Evolutionary conservation across 2,888 invertebrate genomes (phyloP).

Genomic region (Crossocerus cetratus): DNA sequence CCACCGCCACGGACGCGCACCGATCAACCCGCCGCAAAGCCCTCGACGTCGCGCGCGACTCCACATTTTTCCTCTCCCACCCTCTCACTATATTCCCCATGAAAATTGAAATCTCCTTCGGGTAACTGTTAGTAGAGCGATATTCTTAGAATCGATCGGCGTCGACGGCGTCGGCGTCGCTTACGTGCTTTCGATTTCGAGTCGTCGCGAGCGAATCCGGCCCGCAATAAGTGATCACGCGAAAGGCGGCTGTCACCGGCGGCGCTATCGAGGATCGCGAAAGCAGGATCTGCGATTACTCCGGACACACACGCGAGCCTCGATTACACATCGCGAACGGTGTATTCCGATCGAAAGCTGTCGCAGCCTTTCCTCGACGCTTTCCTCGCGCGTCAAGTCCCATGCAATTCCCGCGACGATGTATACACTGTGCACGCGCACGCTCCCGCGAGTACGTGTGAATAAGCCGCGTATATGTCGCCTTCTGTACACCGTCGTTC

Average conservation of each 20-base stretch:
- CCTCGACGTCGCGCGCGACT: no score
- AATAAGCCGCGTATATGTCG: no score
- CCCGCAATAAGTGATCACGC: neutral
- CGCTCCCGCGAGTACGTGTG: no score
- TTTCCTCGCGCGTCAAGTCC: neutral
- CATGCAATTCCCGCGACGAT: neutral
- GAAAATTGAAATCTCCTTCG: no score
- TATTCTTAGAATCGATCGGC: no score
- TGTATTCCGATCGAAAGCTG: neutral
- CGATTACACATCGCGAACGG: neutral
- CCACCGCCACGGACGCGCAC: neutral
- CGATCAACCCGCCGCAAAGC: neutral
- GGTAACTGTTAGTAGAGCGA: no score
- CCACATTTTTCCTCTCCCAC: no score
- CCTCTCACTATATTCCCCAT: no score
- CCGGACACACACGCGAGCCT: neutral
- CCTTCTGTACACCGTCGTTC: no score
- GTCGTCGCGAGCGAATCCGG: no score
- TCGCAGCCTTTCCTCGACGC: neutral
- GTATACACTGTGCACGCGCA: neutral
- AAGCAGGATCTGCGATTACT: conserved; percentile 8
- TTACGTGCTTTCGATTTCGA: no score
- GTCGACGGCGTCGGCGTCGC: no score
- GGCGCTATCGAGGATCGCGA: neutral
- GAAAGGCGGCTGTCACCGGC: neutral